Evolutionary conservation across 2,113 vertebrate genomes (phyloP).

Genomic region (Ophiodon elongatus): DNA sequence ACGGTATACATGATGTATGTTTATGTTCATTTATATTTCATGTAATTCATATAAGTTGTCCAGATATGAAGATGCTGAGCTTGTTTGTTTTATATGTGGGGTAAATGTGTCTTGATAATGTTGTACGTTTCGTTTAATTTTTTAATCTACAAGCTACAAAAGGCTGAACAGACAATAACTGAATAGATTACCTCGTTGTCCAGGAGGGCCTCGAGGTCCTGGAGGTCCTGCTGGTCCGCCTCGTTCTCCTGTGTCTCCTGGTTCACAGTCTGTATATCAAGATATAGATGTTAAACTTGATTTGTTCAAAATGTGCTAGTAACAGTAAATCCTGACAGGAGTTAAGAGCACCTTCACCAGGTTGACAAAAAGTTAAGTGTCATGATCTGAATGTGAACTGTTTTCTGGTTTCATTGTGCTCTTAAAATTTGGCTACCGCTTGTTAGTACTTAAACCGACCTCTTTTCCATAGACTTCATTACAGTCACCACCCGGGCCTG

Average conservation of each 20-base stretch:
- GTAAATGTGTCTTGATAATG: neutral
- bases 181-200: slow-evolving; percentile 68
- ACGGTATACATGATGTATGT: neutral
- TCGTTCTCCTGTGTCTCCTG: neutral
- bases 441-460: slow-evolving; percentile 59
- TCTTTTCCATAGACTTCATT: slow-evolving; percentile 19
- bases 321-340: neutral
- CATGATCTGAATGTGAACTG: slow-evolving; percentile 5
- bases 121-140: neutral
- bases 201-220: slow-evolving; percentile 16
- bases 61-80: neutral
- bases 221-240: neutral
- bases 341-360: neutral
- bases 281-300: neutral
- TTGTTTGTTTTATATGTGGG: neutral
- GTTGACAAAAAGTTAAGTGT: slow-evolving; percentile 1
- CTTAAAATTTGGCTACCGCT: slow-evolving; percentile 3
- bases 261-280: slow-evolving; percentile 14
- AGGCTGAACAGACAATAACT: neutral
- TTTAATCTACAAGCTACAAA: neutral
- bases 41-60: neutral
- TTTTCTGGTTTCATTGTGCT: neutral
- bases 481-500: slow-evolving; percentile 45
- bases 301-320: neutral
- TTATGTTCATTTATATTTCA: neutral